phyloP scores from a whole-genome alignment of 2,888 invertebrate genomes.

The Alcis repandata region DNA sequence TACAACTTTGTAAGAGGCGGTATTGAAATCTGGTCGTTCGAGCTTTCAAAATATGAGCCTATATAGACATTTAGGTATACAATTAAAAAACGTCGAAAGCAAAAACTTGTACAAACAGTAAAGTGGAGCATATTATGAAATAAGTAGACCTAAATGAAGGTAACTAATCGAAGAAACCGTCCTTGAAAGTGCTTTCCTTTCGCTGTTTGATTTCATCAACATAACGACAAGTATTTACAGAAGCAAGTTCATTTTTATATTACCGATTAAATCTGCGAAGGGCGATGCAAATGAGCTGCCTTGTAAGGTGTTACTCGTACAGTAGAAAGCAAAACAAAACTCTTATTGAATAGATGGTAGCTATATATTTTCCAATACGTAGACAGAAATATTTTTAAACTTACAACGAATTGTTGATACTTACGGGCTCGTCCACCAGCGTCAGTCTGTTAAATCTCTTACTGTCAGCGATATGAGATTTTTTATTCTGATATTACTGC shows the following conservation, averaged over 20 bases:
- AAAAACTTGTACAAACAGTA: background rate
- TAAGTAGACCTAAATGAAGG: slow-evolving; percentile 15
- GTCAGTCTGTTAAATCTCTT: too few species aligned
- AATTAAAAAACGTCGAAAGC: background rate
- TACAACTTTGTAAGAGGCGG: background rate
- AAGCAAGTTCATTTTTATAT: slow-evolving; percentile 8
- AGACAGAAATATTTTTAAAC: too few species aligned
- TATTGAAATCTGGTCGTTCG: background rate
- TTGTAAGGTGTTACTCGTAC: background rate
- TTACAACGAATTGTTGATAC: too few species aligned
- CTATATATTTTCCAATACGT: too few species aligned
- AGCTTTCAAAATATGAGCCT: background rate
- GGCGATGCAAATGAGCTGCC: background rate
- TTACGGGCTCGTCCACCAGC: too few species aligned
- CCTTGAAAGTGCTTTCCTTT: slow-evolving; percentile 22
- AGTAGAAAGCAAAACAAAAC: too few species aligned
- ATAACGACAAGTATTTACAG: slow-evolving; percentile 16
- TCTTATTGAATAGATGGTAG: too few species aligned
- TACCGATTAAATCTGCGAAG: background rate
- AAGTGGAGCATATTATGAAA: slow-evolving; percentile 10
- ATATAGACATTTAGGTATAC: too few species aligned
- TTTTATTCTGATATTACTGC: too few species aligned
- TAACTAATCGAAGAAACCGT: slow-evolving; percentile 15
- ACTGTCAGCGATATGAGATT: too few species aligned
- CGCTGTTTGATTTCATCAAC: slow-evolving; percentile 23